Base-by-base conservation (phyloP, 2,888 invertebrate species). In the Metopia argyrocephala region DNA sequence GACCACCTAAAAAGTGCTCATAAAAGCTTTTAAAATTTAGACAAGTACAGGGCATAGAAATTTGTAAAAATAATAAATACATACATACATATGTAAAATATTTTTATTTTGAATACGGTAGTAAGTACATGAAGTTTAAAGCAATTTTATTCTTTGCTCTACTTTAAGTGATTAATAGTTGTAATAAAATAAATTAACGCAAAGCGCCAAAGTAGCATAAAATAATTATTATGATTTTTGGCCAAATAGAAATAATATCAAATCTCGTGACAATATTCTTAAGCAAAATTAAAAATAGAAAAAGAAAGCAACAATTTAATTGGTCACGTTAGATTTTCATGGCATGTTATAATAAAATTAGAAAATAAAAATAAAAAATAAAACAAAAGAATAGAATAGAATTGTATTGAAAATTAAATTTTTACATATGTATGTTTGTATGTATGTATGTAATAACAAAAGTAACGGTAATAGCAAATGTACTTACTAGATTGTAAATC, bases 401-500 rank as follows among this genome's bases (percentile, higher is more conserved):
- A 75, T n/a, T n/a, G n/a, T n/a, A 79, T 74, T 48, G 66, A 65
- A 66, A 65, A 70, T 65, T 57, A 12, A 62, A 48, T 45, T 59
- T 50, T 7, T 64, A 25, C 46, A 75, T n/a, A 59, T 75, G 52
- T 48, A 28, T n/a, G n/a, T n/a, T n/a, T n/a, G n/a, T n/a, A n/a
- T n/a, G n/a, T n/a, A n/a, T n/a, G n/a, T n/a, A 38, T 38, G 15
- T 12, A 1, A 38, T 12, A 38, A 38, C 12, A 9, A 56, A 56
- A 38, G n/a, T 38, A 56, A 12, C 15, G 66, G 38, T 48, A 28
- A n/a, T n/a, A 48, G 25, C 18, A 59, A 57, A 38, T 48, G 61
- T 80, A 87, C 89, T 85, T 87, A 89, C 89, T 89, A 68, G 87
- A 86, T 84, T 86, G 87, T 83, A 87, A 84, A 85, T 89, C 89